These are phyloP conservation scores for Macrobrachium rosenbergii DNA, from an alignment of 1,140 invertebrate species.

Conservation along the genomic window DNA sequence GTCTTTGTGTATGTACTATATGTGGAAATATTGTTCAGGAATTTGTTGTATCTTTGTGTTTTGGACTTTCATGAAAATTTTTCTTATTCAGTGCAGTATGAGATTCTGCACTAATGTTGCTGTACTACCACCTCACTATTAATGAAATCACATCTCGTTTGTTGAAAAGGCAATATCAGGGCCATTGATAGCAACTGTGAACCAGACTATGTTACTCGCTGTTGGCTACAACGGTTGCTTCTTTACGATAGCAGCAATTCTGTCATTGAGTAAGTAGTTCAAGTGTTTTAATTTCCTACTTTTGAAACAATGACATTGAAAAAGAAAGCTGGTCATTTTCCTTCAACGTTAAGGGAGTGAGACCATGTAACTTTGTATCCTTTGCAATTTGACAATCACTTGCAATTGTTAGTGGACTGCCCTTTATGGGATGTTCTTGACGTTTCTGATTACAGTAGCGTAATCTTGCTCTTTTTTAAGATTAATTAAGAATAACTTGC, in stretches of 20 bases:
- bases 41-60: too few relatives aligned
- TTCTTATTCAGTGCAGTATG: neutral
- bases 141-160: neutral
- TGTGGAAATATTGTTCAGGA: too few relatives aligned
- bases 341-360: neutral
- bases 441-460: too few relatives aligned
- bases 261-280: constrained; percentile 32
- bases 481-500: too few relatives aligned
- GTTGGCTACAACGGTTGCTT: constrained; percentile 59
- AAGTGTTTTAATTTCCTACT: neutral
- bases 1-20: too few relatives aligned
- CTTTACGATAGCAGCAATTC: constrained; percentile 23
- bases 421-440: too few relatives aligned
- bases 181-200: constrained; percentile 42
- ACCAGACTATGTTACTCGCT: constrained; percentile 43
- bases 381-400: too few relatives aligned
- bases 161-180: constrained; percentile 27
- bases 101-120: neutral
- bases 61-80: too few relatives aligned
- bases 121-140: neutral
- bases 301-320: neutral
- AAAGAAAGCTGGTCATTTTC: neutral
- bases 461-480: too few relatives aligned
- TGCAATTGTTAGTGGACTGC: too few relatives aligned
- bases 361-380: too few relatives aligned